A percentile compares a stretch with the other conserved stretches of the same genome.
These are phyloP conservation scores for Symphodus melops DNA, from an alignment of 2,113 vertebrate genomes.

Conservation along the genomic window DNA sequence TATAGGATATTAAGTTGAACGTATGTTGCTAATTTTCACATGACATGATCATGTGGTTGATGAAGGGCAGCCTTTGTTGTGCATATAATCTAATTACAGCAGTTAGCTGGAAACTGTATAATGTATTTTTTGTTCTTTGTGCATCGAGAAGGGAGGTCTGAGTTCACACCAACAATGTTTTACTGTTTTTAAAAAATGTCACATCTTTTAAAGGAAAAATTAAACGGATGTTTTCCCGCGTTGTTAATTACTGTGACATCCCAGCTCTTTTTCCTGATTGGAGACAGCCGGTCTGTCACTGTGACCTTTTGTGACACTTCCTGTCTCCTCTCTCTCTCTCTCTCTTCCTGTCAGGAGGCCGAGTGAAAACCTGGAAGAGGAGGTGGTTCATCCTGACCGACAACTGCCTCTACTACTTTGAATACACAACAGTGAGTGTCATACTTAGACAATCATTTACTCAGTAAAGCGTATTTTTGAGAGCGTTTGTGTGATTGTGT, in stretches of 20 bases:
- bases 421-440: conserved; percentile 94
- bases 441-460: background rate
- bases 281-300: conserved; percentile 63
- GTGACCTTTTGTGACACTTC: conserved; percentile 55
- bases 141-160: too few species aligned
- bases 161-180: background rate
- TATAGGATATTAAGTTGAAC: background rate
- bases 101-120: background rate
- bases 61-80: conserved; percentile 4
- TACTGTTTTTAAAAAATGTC: background rate
- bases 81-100: conserved; percentile 33
- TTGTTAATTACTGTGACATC: conserved; percentile 24
- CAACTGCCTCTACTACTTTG: conserved; percentile 98
- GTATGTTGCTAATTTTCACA: conserved; percentile 12
- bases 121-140: background rate
- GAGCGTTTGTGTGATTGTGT: too few species aligned
- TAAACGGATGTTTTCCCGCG: background rate
- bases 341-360: conserved; percentile 76
- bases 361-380: conserved; percentile 96
- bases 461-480: background rate
- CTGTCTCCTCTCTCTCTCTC: conserved; percentile 59
- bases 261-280: conserved; percentile 51
- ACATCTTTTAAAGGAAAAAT: background rate
- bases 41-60: conserved; percentile 32
- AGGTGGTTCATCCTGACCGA: conserved; percentile 97